Evolutionary conservation across 2,113 vertebrate genomes (phyloP), one percentile per base, ranked within the genome.

Genomic region (Pachycephala philippinensis): DNA sequence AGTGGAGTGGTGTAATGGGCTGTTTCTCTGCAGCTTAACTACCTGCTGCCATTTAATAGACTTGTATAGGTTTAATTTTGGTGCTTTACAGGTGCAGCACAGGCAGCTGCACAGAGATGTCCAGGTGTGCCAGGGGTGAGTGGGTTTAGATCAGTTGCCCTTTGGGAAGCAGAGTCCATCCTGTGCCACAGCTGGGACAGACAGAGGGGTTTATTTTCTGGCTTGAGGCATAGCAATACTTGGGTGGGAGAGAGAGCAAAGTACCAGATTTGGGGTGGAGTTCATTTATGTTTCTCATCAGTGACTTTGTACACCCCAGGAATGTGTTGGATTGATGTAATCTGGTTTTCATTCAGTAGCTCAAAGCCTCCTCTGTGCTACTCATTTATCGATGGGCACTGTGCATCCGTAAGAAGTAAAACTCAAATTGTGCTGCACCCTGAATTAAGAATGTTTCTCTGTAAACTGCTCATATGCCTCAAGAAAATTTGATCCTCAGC

Each of bases 11-110:
- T 4, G 1, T 69, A 57, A 77, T 44, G 66, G 79, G 22, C 74
- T 78, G 10, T 71, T 94, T 84, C 37, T 80, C 39, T 69, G 70
- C 53, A 70, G 18, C 30, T 65, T 81, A 70, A 64, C 83, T 88
- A 63, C 57, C 72, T 77, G 75, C 74, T 91, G 89, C 86, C 33
- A 3, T 91, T 87, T 85, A 89, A 76, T 53, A 42, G 39, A 40
- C 57, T 45, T 87, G 33, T 18, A 20, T 57, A 31, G 28, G 12
- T 74, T 80, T 72, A 61, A n/a, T 85, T 92, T 57, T 54, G 39
- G 19, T 56, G 26, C 39, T 63, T 74, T 59, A 23, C n/a, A 75
- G 69, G 33, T 59, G 27, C 17, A 30, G 59, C 11, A 1, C 24
- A 56, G 72, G 66, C 40, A 42, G 56, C 54, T 53, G 50, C 26